Evolutionary conservation across 1,140 invertebrate species (phyloP), one percentile per base, ranked within the genome.

Genomic region (Cepaea nemoralis): DNA sequence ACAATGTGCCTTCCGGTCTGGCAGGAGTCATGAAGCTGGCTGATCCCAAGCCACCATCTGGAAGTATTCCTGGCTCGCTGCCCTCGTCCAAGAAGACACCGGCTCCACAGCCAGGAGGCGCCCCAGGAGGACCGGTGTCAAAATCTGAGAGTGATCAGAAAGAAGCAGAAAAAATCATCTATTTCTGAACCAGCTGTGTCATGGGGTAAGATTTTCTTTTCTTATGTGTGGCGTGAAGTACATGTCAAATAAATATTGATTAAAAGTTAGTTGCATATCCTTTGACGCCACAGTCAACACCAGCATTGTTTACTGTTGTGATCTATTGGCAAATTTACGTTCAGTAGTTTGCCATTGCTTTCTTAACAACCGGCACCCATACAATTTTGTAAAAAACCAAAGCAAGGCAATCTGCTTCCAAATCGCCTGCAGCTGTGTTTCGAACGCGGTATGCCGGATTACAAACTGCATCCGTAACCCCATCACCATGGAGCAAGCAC

Each of bases 11-110:
- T 0, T 85, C 85, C 10, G 71, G 66, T 40, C 79, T 87, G 66
- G 74, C 84, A 66, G 50, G 59, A 42, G 77, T 88, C 24, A 86
- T 87, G 83, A 87, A 87, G 73, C 77, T 88, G n/a, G 86, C 87
- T 0, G 85, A 88, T 31, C 55, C 48, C 24, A 84, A 82, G 50
- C 77, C 70, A 71, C 27, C 42, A 40, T 63, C 66, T 27, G 70
- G 31, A 37, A 67, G 2, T n/a, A 19, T 77, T 40, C n/a, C 74
- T 40, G 73, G 35, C 3, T 31, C 77, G 66, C 10, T n/a, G 22
- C 45, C 59, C 0, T 31, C 45, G 6, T 39, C 82, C 40, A 67
- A 67, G 27, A 33, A 42, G 16, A 27, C 73, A 48, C 33, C 74
- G 27, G 19, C 75, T 35, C 31, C 50, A 39, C 45, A 55, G 50